Base-by-base conservation (phyloP, 2,888 invertebrate species). In the Cerastis leucographa region DNA sequence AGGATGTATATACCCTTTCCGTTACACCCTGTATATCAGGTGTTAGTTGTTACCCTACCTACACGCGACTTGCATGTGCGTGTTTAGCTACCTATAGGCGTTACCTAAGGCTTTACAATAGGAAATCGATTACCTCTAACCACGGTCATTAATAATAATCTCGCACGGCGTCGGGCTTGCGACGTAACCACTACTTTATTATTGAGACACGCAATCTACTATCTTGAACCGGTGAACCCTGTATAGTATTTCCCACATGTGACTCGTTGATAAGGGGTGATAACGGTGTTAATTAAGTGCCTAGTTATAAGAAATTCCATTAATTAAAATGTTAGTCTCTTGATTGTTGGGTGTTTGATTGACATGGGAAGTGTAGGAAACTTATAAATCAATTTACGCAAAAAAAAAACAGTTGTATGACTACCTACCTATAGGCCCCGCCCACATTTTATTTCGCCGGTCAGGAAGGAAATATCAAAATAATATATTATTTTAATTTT, bases 211-310 rank as follows among this genome's bases (percentile, higher is more conserved):
- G 74, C 74, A 71, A 77, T 84, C 74, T 77, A 76, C 70, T 81
- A 84, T 84, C 81, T 81, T 85, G 82, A 85, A 69, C 78, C 68
- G n/a, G 61, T 81, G 78, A 84, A 85, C 84, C 71, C 25, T 8
- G 35, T 40, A 71, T 71, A 73, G 71, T 84, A 74, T 78, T 84
- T 74, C 65, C 59, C 71, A 74, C 64, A 77, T 74, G 62, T 76
- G 72, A 70, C 64, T 76, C 49, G 49, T 54, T 17, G 76, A 80
- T 84, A 77, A 72, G 56, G 12, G 14, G 17, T 17, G 81, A 84
- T 84, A 72, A 74, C 46, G 14, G 22, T 25, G 61, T 29, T 72
- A 74, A 75, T 83, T 64, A 70, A 64, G 17, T 64, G 46, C 56
- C n/a, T 62, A 6, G 22, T 61, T 29, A 46, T 42, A 40, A 74